phyloP scores from a whole-genome alignment of 1,140 invertebrate species.

The Colletes gigas region DNA sequence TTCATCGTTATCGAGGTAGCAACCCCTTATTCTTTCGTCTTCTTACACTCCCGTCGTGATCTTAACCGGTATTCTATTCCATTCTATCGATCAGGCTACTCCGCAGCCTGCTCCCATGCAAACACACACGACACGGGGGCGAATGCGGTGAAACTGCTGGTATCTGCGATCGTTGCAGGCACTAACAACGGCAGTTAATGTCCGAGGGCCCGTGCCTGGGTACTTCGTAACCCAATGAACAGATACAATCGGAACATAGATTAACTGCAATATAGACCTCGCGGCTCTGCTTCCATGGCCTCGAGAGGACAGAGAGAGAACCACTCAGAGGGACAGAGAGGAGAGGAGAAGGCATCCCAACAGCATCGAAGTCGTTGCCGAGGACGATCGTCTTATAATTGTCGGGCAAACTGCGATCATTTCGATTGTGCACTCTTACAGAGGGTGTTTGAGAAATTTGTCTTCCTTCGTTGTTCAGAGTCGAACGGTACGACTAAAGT shows the following conservation, averaged over 20 bases:
- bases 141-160: slow-evolving; percentile 74
- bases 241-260: slow-evolving; percentile 80
- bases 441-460: too few relatives aligned
- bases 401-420: slow-evolving; percentile 29
- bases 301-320: slow-evolving; percentile 32
- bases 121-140: slow-evolving; percentile 69
- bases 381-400: slow-evolving; percentile 50
- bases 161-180: slow-evolving; percentile 78
- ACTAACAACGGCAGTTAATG: slow-evolving; percentile 80
- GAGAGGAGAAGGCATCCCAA: slow-evolving; percentile 19
- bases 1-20: slow-evolving; percentile 46
- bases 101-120: slow-evolving; percentile 68
- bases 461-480: too few relatives aligned
- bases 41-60: slow-evolving; percentile 63
- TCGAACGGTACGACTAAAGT: too few relatives aligned
- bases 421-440: not conserved
- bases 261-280: slow-evolving; percentile 80
- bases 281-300: slow-evolving; percentile 59
- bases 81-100: slow-evolving; percentile 74
- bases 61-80: slow-evolving; percentile 69
- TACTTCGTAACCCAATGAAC: slow-evolving; percentile 79
- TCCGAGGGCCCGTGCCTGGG: slow-evolving; percentile 75
- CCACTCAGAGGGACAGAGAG: not conserved
- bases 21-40: slow-evolving; percentile 47
- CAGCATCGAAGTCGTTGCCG: slow-evolving; percentile 15